Base-by-base conservation (phyloP, 2,113 vertebrate genomes). In the Pedionomus torquatus region DNA sequence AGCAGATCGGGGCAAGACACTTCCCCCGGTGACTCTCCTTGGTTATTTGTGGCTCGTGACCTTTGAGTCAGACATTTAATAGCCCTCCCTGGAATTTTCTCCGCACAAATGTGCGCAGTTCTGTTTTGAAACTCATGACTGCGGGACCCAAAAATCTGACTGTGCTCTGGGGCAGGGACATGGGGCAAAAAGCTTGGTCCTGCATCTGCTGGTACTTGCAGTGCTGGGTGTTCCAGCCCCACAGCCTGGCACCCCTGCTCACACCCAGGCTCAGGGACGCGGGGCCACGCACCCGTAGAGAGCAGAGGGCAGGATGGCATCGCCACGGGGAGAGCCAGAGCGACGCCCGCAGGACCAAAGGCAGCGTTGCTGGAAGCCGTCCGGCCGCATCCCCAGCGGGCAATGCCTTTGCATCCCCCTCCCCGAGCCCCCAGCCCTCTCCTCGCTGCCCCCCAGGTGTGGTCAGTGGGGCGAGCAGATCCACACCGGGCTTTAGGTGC, bases 11-110 rank as follows among this genome's bases (percentile, higher is more conserved):
- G 83, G 55, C 0, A 10, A 94, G 89, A 79, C 52, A 17, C 68
- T 68, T 88, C 80, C 94, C 54, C 71, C 7, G 61, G 19, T 77
- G 26, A 11, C 76, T 77, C 90, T 74, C 17, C 4, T 68, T 46
- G 83, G 7, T 68, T 93, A 46, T 83, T 89, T 65, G 84, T 2
- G 35, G 68, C 94, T 94, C 10, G 5, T 89, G 94, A 93, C 90
- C 92, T 93, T 94, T 80, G 87, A 94, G 87, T 94, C 94, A 91
- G 83, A 76, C 66, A 3, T 49, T 95, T 93, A 21, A 80, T 2
- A 26, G 90, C 83, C 68, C 80, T 91, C 87, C 83, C 63, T 80
- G 90, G 90, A 68, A 86, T 91, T 33, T 80, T 91, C 92, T 93
- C 92, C 92, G 90, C 87, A n/a, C 76, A 44, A 86, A 94, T 5